Base-by-base conservation (phyloP, 2,888 invertebrate species). In the Acanthosepion pharaonis region DNA sequence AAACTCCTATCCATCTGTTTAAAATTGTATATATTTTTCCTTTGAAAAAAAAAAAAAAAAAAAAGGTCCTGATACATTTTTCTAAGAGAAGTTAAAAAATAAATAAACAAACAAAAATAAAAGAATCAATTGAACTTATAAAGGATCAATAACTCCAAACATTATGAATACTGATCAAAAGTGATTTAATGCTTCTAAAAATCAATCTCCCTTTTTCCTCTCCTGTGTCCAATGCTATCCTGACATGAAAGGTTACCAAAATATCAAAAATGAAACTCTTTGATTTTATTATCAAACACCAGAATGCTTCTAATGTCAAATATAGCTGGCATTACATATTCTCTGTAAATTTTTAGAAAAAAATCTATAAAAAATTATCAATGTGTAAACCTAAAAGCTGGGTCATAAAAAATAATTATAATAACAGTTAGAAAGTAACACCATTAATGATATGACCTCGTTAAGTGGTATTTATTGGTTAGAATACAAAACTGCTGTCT, bases 261-360 rank as follows among this genome's bases (percentile, higher is more conserved):
- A 78, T 78, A 78, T 28, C 33, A 78, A 33, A 78, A 78, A 78
- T n/a, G 33, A n/a, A 78, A 78, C 78, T n/a, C 78, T 78, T 78
- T 78, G n/a, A n/a, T 78, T 78, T 78, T 28, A 78, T 78, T 15
- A 78, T 15, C 78, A 78, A 78, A 33, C 78, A 78, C n/a, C n/a
- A 78, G 78, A 78, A 78, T n/a, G 78, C n/a, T 78, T n/a, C 78
- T 33, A 78, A 78, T 33, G n/a, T 78, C 78, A n/a, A 78, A 78
- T 78, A 78, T 78, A n/a, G 78, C n/a, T 33, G 42, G 15, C n/a
- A 78, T 78, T 78, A 78, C 78, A 78, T 78, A 78, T 78, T n/a
- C n/a, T 78, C 78, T n/a, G n/a, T 78, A 33, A n/a, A 78, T 0
- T 78, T 78, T n/a, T 15, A 33, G 33, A 33, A 33, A 33, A 33